Base-by-base conservation (phyloP, 2,888 invertebrate species). In the Hylaea fasciaria region DNA sequence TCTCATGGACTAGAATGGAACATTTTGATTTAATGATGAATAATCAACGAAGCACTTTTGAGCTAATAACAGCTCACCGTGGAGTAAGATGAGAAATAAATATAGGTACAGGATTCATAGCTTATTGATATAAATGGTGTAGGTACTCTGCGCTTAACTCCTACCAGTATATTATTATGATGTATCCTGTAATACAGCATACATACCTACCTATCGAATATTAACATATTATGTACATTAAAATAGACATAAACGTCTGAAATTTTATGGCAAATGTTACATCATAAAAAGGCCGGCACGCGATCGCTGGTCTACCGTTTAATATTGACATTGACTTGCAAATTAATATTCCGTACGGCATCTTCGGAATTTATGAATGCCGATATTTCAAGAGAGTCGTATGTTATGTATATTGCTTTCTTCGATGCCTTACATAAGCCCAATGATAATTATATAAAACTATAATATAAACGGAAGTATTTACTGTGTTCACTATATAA, bases 331-430 rank as follows among this genome's bases (percentile, higher is more conserved):
- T 45, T 12, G n/a, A 37, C 10, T 9, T 32, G 32, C 32, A 32
- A 32, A 55, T 49, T 56, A 49, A 49, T 56, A 35, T 56, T 56
- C 56, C 44, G 41, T 41, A 43, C 41, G 41, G 43, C 35, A 55
- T 55, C 55, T 35, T 41, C 29, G 48, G 22, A 49, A 49, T 56
- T 49, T 37, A 37, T 49, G 43, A 43, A 43, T 43, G 17, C 4
- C 11, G 17, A 43, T 43, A 5, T 17, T 17, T 37, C 37, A 37
- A 37, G n/a, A 37, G n/a, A n/a, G 3, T 12, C n/a, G n/a, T 1
- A 10, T 12, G n/a, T 12, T 10, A 9, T 9, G 9, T 32, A 37
- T 2, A 12, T n/a, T n/a, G 37, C 37, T 37, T 12, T 37, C 0
- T 37, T 37, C 1, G 12, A 37, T 32, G 37, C 37, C 2, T 37